phyloP scores from a whole-genome alignment of 64 coral and sea anemone species.

The Platygyra sinensis region DNA sequence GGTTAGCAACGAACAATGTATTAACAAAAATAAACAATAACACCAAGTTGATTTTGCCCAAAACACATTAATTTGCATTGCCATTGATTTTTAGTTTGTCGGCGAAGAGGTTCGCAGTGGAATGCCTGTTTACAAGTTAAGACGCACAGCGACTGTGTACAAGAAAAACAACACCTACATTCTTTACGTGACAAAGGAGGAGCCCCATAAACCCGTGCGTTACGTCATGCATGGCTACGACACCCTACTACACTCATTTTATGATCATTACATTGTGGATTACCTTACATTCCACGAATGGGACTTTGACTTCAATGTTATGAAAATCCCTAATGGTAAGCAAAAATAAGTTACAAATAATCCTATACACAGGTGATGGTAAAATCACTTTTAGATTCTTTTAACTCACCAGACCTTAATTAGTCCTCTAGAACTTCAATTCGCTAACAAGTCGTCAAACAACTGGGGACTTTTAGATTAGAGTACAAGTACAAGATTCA shows the following conservation, averaged over 20 bases:
- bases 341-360: too few relatives aligned
- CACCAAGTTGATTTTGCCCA: too few relatives aligned
- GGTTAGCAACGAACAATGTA: too few relatives aligned
- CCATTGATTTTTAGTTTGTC: conserved; percentile 47
- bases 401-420: too few relatives aligned
- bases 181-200: conserved; percentile 72
- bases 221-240: conserved; percentile 96
- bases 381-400: too few relatives aligned
- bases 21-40: too few relatives aligned
- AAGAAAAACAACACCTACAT: conserved; percentile 96
- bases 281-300: conserved; percentile 88
- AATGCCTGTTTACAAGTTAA: conserved; percentile 78
- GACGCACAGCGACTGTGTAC: conserved; percentile 56
- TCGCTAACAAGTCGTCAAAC: too few relatives aligned
- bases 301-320: conserved; percentile 79
- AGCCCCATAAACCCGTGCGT: conserved; percentile 78
- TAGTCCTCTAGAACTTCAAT: too few relatives aligned
- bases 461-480: too few relatives aligned
- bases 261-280: conserved; percentile 96
- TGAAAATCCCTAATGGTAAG: conserved; percentile 91
- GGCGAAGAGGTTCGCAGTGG: conserved; percentile 84
- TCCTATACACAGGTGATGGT: too few relatives aligned
- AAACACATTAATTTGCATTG: not conserved
- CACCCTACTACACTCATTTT: conserved; percentile 80
- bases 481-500: too few relatives aligned